A percentile compares a stretch with the other conserved stretches of the same genome.
Conservation (phyloP, 2,888 invertebrate genomes). For the Ornithoptera alexandrae region DNA sequence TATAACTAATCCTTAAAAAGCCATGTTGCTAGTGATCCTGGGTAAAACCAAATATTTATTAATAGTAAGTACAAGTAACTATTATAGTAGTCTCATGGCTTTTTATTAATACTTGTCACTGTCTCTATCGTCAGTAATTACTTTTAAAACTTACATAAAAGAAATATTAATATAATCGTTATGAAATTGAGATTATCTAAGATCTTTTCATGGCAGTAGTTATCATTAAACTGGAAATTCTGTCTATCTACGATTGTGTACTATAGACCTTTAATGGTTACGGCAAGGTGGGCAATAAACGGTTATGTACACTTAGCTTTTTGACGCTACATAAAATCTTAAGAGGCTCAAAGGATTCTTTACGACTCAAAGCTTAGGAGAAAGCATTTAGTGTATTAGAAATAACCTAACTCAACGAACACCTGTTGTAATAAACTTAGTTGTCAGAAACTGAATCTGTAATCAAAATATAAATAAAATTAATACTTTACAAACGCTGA, state of each 20-base stretch:
- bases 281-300: constrained; percentile 7
- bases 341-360: constrained; percentile 18
- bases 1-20: too few relatives aligned
- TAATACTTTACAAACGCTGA: neutral
- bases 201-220: too few relatives aligned
- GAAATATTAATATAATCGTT: too few relatives aligned
- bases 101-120: too few relatives aligned
- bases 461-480: neutral
- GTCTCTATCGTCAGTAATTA: too few relatives aligned
- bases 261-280: neutral
- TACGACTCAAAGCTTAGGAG: constrained; percentile 32
- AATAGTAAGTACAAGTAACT: too few relatives aligned
- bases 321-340: constrained; percentile 20
- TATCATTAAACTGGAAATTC: too few relatives aligned
- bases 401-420: constrained; percentile 12
- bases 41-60: too few relatives aligned
- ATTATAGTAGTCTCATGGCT: too few relatives aligned
- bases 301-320: constrained; percentile 7
- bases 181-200: too few relatives aligned
- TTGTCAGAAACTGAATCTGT: neutral
- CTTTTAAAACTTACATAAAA: too few relatives aligned
- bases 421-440: constrained; percentile 4
- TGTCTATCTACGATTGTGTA: neutral
- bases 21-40: too few relatives aligned
- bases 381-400: constrained; percentile 36